Evolutionary conservation across 2,797 vertebrate species (phyloP), one percentile per base, ranked within the genome.

Genomic region (Sphaeramia orbicularis): DNA sequence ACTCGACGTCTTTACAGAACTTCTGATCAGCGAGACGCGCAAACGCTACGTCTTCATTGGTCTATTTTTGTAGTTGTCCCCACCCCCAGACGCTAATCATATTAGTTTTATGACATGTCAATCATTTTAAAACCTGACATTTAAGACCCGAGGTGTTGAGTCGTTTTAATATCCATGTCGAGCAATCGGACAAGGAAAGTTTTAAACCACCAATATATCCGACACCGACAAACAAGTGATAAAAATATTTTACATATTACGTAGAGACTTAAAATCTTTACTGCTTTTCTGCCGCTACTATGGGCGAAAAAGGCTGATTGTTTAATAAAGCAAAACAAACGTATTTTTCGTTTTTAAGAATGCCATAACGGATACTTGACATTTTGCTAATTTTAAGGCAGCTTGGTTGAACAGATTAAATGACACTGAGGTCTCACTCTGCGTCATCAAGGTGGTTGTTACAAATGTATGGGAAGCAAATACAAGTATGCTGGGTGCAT

Each of bases 41-140:
- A 14, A 1, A 0, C 13, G 6, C 12, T 37, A 3, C 1, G 2
- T 41, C 73, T 16, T 76, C n/a, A 92, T 90, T 91, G 83, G 91
- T 65, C 41, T 0, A 10, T 3, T 51, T 5, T 6, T n/a, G 1
- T 10, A 0, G 1, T 14, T 0, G 10, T 42, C 18, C 79, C 71
- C n/a, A 66, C 78, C 73, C 58, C 2, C 0, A 13, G 12, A 4
- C 1, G 12, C 3, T 67, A 13, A 70, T 57, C 30, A 24, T 0
- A 72, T 47, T 83, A 63, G 53, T 35, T 63, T 21, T 45, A 48
- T 74, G 3, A 69, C 0, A 13, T 55, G 83, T 62, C 85, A 76
- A 48, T 87, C 81, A 81, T 44, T 27, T 45, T 37, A n/a, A 36
- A 42, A 12, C 2, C 4, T 27, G 3, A 3, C 27, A 6, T 3